Percentiles rank a stretch among this genome's conserved stretches.
phyloP scores from a whole-genome alignment of 2,113 vertebrate genomes.

The Vidua chalybeata region DNA sequence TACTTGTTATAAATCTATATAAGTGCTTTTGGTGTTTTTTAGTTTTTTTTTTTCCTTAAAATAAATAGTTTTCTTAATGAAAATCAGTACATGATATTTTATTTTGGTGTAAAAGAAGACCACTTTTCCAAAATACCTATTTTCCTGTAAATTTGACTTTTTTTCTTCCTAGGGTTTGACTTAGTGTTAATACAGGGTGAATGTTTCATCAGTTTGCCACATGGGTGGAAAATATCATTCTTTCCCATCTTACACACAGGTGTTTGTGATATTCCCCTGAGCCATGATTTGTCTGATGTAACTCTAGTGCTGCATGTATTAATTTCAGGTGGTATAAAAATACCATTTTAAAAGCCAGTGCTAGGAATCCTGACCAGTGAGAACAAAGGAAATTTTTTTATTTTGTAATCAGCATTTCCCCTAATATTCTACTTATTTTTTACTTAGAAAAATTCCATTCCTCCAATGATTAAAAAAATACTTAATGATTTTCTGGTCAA shows the following conservation, averaged over 20 bases:
- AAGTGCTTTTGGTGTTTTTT: not conserved
- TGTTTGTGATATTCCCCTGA: constrained; percentile 20
- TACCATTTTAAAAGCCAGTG: not conserved
- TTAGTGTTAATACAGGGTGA: not conserved
- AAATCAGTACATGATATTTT: not conserved
- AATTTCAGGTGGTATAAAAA: not conserved
- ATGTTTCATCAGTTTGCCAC: constrained; percentile 8
- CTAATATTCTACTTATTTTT: not conserved
- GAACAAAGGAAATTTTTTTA: not conserved
- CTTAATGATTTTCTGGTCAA: not conserved
- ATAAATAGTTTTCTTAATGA: not conserved
- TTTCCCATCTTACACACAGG: constrained; percentile 22
- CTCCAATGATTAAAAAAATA: not conserved
- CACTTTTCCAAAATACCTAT: not conserved
- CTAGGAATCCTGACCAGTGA: not conserved
- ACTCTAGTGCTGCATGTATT: not conserved
- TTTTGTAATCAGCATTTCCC: not conserved
- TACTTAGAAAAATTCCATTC: not conserved
- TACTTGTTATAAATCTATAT: not conserved
- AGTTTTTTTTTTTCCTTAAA: not conserved
- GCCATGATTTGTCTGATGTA: not conserved
- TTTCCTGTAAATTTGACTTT: not conserved
- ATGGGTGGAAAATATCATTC: constrained; percentile 9
- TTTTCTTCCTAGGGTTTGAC: not conserved
- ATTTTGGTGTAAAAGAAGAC: not conserved